Percentiles rank a stretch among this genome's conserved stretches.
Conservation (phyloP, 2,113 vertebrate genomes). For the Gnathonemus echidnorhynchus region DNA sequence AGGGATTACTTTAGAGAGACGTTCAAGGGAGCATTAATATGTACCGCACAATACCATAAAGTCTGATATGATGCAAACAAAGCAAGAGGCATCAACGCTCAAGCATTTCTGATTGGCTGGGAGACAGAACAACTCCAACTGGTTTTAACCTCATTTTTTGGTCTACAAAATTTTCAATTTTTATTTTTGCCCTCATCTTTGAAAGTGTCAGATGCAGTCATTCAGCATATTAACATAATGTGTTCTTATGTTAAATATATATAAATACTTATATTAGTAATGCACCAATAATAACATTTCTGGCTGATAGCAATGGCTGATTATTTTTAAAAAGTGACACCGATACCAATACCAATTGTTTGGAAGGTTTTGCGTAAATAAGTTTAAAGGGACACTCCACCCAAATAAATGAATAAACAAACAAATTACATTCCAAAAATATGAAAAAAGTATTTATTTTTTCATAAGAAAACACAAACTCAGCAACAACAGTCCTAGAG, state of each 20-base stretch:
- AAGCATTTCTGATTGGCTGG: background rate
- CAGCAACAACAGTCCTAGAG: background rate
- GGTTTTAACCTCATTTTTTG: background rate
- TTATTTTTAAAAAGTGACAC: background rate
- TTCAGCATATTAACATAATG: background rate
- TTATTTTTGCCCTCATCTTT: background rate
- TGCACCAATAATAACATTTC: background rate
- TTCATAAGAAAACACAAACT: background rate
- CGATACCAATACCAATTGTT: background rate
- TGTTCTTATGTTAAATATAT: background rate
- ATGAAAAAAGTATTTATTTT: background rate
- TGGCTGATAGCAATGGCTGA: background rate
- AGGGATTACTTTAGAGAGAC: background rate
- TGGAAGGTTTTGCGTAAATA: background rate
- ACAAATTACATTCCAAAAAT: background rate
- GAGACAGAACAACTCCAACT: background rate
- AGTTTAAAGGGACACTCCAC: background rate
- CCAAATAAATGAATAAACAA: background rate
- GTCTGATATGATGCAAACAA: background rate
- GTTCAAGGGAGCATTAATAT: background rate
- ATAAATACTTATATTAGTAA: no score
- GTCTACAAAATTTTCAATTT: background rate
- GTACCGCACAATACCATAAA: background rate
- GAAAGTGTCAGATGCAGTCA: background rate
- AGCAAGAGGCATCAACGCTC: background rate